phyloP scores from a whole-genome alignment of 1,140 invertebrate genomes.

The Caenorhabditis elegans region DNA sequence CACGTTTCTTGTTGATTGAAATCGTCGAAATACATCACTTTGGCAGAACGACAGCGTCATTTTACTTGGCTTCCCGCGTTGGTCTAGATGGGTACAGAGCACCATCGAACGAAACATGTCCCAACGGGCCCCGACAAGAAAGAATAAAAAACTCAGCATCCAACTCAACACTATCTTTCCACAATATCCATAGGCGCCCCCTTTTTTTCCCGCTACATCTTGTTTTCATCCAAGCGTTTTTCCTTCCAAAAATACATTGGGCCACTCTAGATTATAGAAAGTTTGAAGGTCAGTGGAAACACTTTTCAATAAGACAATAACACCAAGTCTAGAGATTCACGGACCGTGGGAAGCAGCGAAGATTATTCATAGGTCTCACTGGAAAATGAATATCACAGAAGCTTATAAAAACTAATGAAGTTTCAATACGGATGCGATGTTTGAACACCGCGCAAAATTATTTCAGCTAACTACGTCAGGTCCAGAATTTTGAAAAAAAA shows the following conservation, averaged over 20 bases:
- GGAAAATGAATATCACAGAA: not conserved
- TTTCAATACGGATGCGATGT: not conserved
- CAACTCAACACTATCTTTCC: constrained; percentile 19
- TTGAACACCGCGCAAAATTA: not conserved
- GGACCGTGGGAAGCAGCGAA: not conserved
- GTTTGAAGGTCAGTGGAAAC: not conserved
- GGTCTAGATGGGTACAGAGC: constrained; percentile 10
- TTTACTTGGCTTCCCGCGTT: not conserved
- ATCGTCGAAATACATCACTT: constrained; percentile 10
- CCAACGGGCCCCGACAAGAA: constrained; percentile 5
- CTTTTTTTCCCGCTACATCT: not conserved
- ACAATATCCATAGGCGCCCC: not conserved
- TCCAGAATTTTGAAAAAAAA: too few species aligned
- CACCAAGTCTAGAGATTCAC: not conserved
- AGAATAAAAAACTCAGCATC: constrained; percentile 22
- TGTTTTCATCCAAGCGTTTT: not conserved
- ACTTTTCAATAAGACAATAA: not conserved
- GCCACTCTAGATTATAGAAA: not conserved
- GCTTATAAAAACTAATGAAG: too few species aligned
- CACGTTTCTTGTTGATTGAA: constrained; percentile 1
- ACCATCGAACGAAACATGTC: not conserved
- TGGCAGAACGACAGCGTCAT: not conserved
- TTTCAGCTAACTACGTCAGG: too few species aligned
- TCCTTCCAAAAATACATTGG: not conserved
- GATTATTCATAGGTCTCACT: not conserved